Evolutionary conservation across 2,797 vertebrate genomes (phyloP).

Genomic region (Perdix hodgsoniae): DNA sequence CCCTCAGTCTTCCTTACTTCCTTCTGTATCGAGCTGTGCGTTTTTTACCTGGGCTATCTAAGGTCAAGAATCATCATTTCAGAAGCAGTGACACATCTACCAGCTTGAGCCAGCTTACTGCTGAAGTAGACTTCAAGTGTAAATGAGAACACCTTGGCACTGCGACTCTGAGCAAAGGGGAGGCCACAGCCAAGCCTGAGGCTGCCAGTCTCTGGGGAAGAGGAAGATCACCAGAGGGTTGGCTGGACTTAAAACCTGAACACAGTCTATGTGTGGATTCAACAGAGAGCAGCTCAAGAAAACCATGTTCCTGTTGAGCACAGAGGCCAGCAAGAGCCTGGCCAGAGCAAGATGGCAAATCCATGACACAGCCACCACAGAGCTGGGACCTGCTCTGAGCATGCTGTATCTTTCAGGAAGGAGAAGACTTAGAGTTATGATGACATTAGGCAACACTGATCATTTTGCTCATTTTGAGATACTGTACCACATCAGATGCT

Average conservation of each 20-base stretch:
- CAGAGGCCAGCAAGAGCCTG: neutral
- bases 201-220: too few species aligned
- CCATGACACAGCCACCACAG: neutral
- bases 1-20: too few species aligned
- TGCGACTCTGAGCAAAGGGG: fast-evolving
- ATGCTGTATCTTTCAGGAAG: fast-evolving
- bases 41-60: fast-evolving
- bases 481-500: neutral
- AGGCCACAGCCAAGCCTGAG: fast-evolving
- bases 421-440: fast-evolving
- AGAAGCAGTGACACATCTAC: neutral
- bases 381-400: neutral
- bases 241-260: neutral
- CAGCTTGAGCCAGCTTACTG: neutral
- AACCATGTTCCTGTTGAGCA: fast-evolving
- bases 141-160: neutral
- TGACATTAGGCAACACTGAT: fast-evolving
- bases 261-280: neutral
- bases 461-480: neutral
- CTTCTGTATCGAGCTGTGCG: neutral
- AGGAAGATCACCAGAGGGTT: neutral
- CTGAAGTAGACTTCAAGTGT: neutral
- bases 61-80: neutral
- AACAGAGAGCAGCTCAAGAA: neutral
- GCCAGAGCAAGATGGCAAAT: neutral